Percentiles rank a stretch among this genome's conserved stretches.
phyloP scores from a whole-genome alignment of 2,888 invertebrate genomes.

The Micropterix aruncella region DNA sequence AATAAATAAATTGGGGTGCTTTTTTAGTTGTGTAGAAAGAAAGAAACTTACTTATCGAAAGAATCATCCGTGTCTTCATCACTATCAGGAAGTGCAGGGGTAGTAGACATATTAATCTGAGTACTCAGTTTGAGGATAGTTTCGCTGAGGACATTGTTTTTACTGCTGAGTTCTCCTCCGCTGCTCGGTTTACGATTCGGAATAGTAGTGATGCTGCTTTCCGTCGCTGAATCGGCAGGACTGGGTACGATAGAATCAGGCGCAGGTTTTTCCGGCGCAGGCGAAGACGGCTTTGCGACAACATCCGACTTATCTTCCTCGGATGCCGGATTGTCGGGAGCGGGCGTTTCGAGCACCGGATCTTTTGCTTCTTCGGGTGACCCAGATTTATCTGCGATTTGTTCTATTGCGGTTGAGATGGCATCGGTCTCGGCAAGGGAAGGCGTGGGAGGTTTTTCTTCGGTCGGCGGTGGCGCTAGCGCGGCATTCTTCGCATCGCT shows the following conservation, averaged over 20 bases:
- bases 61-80: constrained; percentile 32
- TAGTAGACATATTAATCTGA: constrained; percentile 31
- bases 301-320: constrained; percentile 15
- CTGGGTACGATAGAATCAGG: too few species aligned
- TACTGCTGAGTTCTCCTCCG: constrained; percentile 23
- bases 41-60: constrained; percentile 24
- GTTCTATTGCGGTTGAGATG: constrained; percentile 15
- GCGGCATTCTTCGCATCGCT: constrained; percentile 38
- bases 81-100: constrained; percentile 14
- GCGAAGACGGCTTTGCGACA: constrained; percentile 17
- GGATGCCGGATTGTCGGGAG: constrained; percentile 8
- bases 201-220: constrained; percentile 12
- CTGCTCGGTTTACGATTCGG: not conserved
- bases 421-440: constrained; percentile 25
- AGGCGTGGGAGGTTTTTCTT: constrained; percentile 22
- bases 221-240: constrained; percentile 18
- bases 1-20: constrained; percentile 6
- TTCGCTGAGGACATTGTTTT: constrained; percentile 43
- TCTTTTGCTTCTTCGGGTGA: constrained; percentile 8
- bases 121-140: constrained; percentile 46
- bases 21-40: constrained; percentile 3
- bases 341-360: not conserved
- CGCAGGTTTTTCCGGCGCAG: constrained; percentile 17
- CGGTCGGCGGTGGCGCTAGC: constrained; percentile 32
- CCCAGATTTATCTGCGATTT: constrained; percentile 12